These are phyloP conservation scores for Stegodyphus mimosarum DNA, from an alignment of 1,140 invertebrate species.

Conservation along the genomic window DNA sequence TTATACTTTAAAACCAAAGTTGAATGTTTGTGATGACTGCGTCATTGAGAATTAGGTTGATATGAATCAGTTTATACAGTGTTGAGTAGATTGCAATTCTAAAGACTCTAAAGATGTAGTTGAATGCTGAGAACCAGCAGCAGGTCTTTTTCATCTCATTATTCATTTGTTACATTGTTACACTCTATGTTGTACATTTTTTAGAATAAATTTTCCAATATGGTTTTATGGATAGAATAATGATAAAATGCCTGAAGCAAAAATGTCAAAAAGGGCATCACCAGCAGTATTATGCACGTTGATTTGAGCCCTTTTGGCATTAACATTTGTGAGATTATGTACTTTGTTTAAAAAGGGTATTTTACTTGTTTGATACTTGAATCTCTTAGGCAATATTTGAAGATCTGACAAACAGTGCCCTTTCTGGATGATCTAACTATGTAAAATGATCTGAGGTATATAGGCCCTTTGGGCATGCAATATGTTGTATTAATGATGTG, in stretches of 20 bases:
- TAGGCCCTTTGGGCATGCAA: constrained; percentile 36
- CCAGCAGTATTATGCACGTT: constrained; percentile 39
- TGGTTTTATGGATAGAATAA: constrained; percentile 26
- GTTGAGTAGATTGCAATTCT: constrained; percentile 27
- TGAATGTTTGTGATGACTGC: constrained; percentile 46
- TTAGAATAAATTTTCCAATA: constrained; percentile 55
- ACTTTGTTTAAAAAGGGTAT: constrained; percentile 19
- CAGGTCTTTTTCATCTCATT: constrained; percentile 39
- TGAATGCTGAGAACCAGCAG: constrained; percentile 31
- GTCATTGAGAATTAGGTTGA: constrained; percentile 33
- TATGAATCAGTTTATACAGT: constrained; percentile 35
- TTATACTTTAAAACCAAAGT: constrained; percentile 47
- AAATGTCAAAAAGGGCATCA: constrained; percentile 32
- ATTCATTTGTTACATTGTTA: constrained; percentile 39
- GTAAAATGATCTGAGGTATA: constrained; percentile 34
- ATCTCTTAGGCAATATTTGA: constrained; percentile 23
- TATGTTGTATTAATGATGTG: constrained; percentile 40
- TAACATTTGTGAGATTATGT: constrained; percentile 22
- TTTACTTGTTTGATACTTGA: constrained; percentile 16
- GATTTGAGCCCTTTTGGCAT: constrained; percentile 28
- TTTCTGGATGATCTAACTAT: constrained; percentile 1
- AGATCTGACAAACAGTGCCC: neutral
- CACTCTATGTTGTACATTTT: constrained; percentile 44
- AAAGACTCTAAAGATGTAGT: constrained; percentile 37
- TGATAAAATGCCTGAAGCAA: constrained; percentile 17